Base-by-base conservation (phyloP, 1,140 invertebrate species). In the Drosophila bocki region DNA sequence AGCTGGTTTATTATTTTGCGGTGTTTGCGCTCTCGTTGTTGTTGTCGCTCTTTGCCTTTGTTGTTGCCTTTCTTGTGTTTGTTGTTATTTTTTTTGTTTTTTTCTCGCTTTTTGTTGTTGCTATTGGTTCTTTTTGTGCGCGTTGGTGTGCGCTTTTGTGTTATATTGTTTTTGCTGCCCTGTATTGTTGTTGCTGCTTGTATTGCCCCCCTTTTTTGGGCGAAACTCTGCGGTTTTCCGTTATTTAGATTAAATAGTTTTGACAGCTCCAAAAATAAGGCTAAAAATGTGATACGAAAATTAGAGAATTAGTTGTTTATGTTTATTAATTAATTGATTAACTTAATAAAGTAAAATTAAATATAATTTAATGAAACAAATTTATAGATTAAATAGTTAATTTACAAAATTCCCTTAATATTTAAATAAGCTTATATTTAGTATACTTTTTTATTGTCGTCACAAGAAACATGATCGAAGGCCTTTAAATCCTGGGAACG, bases 1-100 rank as follows among this genome's bases (percentile, higher is more conserved):
- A 88, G 85, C 85, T 84, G 85, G 85, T 88, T 88, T 88, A 90
- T 88, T 88, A 90, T 90, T 88, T 88, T 90, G 85, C 85, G 85
- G 78, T 88, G 85, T 88, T 88, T 90, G 81, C 85, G 85, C 80
- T 88, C 78, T 85, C 88, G 77, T 64, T 77, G 69, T 61, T 77
- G 68, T 60, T 60, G 11, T 45, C 19, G 15, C 32, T 51, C 29
- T 39, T 29, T 45, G 15, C 13, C 22, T 39, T 39, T 64, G 15
- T 45, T 32, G 50, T 51, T 75, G 62, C 19, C 17, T 61, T 17
- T 75, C 56, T 44, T 50, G 67, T 32, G 61, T 58, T 64, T 39
- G 60, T 51, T 80, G 56, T 60, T 75, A 26, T 72, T 72, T 80
- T 85, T 88, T 90, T 72, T 80, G 81, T 88, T 90, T 61, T 85